Percentiles rank a stretch among this genome's conserved stretches.
These are phyloP conservation scores for sheep (Ovis aries) DNA, from an alignment of 2,113 vertebrate genomes.

Conservation along the genomic window ARS-UI_Ramb_v3.0 NC_082741.1:3664501-3665000, in stretches of 20 bases:
- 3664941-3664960: accelerated
- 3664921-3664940: neutral
- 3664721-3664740: neutral
- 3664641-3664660: neutral
- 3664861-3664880: neutral
- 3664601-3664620: neutral
- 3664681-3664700: neutral
- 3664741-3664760: neutral
- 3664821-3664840: neutral
- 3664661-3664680: neutral
- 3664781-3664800: neutral
- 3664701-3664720: neutral
- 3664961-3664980: neutral
- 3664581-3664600: neutral
- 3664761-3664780: neutral
- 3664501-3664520: neutral
- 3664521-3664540: accelerated
- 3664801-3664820: neutral
- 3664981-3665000: neutral
- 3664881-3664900: neutral
- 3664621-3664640: neutral
- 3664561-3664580: neutral
- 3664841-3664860: accelerated
- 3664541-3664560: accelerated
- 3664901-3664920: accelerated